Conservation (phyloP, 2,113 vertebrate species). For the Barnardius zonarius region DNA sequence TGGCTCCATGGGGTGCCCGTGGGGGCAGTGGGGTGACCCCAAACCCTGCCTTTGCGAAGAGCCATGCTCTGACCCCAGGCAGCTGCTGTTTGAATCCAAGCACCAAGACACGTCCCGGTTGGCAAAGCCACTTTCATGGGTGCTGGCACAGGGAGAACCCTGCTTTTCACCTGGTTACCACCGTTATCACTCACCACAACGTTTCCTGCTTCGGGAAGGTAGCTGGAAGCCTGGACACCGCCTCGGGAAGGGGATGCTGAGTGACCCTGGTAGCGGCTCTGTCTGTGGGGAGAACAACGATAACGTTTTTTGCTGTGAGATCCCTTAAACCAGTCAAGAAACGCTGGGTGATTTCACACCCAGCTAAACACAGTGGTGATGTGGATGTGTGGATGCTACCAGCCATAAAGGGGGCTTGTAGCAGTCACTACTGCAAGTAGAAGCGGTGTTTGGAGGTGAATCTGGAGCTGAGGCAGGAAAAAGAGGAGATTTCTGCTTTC, state of each 20-base stretch:
- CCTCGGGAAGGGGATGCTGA: not conserved
- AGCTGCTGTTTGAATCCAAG: rapidly evolving
- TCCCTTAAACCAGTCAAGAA: not conserved
- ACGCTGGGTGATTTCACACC: not conserved
- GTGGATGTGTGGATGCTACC: not conserved
- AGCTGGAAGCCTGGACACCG: rapidly evolving
- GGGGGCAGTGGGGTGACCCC: not conserved
- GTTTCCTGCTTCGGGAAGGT: rapidly evolving
- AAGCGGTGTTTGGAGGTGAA: not conserved
- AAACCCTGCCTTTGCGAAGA: not conserved
- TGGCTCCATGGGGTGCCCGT: not conserved
- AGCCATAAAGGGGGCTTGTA: not conserved
- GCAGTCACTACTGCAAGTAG: not conserved
- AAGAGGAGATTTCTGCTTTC: not conserved
- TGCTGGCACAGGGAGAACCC: rapidly evolving
- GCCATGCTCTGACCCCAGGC: not conserved
- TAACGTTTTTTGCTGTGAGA: not conserved
- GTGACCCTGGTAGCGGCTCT: not conserved
- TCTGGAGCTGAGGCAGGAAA: not conserved
- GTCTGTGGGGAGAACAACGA: not conserved
- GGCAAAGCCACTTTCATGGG: not conserved
- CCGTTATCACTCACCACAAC: rapidly evolving
- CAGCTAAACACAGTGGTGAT: not conserved
- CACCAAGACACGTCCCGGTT: rapidly evolving
- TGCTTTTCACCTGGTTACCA: rapidly evolving